A percentile compares a stretch with the other conserved stretches of the same genome.
Evolutionary conservation across 2,113 vertebrate genomes (phyloP).

Genomic region (Pollimyrus isidori): DNA sequence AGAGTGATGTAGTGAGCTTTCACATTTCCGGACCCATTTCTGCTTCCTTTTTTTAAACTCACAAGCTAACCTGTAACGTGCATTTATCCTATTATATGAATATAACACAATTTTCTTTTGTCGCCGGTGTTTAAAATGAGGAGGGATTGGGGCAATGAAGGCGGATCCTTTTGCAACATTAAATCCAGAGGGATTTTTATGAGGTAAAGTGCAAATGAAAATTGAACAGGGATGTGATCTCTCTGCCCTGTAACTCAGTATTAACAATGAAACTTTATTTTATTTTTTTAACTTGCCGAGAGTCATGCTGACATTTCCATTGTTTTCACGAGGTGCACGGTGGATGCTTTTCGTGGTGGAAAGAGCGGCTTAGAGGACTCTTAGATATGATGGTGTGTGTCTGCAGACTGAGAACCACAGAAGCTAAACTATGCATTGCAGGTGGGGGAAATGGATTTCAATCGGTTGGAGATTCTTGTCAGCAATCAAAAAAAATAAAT

Average conservation of each 20-base stretch:
- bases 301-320: constrained; percentile 49
- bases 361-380: constrained; percentile 45
- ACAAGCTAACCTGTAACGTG: constrained; percentile 20
- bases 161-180: constrained; percentile 39
- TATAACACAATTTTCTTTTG: constrained; percentile 30
- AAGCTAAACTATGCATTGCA: constrained; percentile 60
- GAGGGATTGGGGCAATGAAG: constrained; percentile 18
- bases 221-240: constrained; percentile 51
- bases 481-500: constrained; percentile 50
- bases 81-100: constrained; percentile 31
- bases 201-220: constrained; percentile 44
- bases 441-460: constrained; percentile 38
- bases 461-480: background rate
- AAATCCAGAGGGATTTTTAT: constrained; percentile 46
- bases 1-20: constrained; percentile 18
- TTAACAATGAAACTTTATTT: constrained; percentile 43
- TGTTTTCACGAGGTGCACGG: constrained; percentile 34
- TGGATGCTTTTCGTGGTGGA: constrained; percentile 50
- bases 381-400: constrained; percentile 32
- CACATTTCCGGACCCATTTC: background rate
- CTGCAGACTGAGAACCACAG: constrained; percentile 41
- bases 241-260: constrained; percentile 49
- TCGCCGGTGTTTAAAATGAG: constrained; percentile 2
- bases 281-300: constrained; percentile 24
- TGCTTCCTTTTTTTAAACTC: constrained; percentile 16